Percentiles rank a stretch among this genome's conserved stretches.
Conservation (phyloP, 2,888 invertebrate genomes). For the Acanthosepion lycidas region DNA sequence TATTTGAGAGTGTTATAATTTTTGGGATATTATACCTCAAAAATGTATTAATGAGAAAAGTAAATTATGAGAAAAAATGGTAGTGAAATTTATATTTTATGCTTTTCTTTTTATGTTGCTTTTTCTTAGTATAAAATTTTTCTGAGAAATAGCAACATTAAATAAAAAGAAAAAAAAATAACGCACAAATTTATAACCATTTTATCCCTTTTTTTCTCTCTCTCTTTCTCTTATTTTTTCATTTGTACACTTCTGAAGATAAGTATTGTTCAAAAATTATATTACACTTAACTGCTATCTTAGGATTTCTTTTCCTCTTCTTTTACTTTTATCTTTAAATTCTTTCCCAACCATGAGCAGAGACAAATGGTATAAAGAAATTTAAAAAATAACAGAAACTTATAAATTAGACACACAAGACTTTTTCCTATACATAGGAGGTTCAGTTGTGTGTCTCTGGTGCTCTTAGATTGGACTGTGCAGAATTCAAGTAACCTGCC, state of each 20-base stretch:
- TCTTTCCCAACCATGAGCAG: background rate
- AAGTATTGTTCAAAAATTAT: background rate
- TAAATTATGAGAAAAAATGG: background rate
- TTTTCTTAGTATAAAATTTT: background rate
- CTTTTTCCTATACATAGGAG: background rate
- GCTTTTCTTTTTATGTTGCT: background rate
- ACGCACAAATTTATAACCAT: constrained; percentile 33
- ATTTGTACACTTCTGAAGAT: background rate
- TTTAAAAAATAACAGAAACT: background rate
- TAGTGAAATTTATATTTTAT: background rate
- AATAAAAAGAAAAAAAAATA: background rate
- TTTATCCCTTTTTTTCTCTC: background rate
- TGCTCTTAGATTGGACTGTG: background rate
- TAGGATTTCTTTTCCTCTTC: background rate
- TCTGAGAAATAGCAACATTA: background rate
- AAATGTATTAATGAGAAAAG: background rate
- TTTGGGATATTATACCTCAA: background rate
- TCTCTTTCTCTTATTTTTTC: background rate
- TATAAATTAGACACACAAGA: background rate
- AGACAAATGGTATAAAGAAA: background rate
- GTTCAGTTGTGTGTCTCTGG: background rate
- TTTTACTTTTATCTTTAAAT: background rate
- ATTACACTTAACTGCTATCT: background rate
- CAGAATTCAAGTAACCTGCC: background rate
- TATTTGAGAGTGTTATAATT: background rate